phyloP scores from a whole-genome alignment of 2,113 vertebrate genomes.

The Trichomycterus rosablanca region DNA sequence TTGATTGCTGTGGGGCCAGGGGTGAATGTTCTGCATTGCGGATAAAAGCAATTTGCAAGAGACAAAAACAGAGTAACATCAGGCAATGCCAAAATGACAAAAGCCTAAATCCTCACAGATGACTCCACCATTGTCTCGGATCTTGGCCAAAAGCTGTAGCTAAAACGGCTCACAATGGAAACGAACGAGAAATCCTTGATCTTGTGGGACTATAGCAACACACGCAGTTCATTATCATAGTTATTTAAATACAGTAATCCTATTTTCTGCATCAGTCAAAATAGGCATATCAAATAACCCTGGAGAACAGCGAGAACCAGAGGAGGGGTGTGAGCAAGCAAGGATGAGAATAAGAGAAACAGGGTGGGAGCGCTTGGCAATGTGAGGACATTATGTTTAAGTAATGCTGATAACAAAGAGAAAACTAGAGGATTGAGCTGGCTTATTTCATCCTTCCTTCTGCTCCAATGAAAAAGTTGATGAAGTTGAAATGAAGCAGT shows the following conservation, averaged over 20 bases:
- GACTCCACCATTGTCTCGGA: conserved; percentile 44
- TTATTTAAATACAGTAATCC: conserved; percentile 95
- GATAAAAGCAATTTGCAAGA: conserved; percentile 16
- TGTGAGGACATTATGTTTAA: conserved; percentile 34
- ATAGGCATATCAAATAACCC: conserved; percentile 63
- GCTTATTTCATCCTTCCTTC: conserved; percentile 71
- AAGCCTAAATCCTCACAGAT: conserved; percentile 47
- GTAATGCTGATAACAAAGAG: conserved; percentile 38
- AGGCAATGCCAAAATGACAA: conserved; percentile 46
- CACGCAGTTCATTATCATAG: conserved; percentile 82
- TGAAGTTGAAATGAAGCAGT: conserved; percentile 92
- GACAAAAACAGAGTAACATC: conserved; percentile 39
- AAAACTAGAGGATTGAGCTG: conserved; percentile 41
- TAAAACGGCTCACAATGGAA: conserved; percentile 45
- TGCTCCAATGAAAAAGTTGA: conserved; percentile 88
- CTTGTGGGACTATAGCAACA: conserved; percentile 40
- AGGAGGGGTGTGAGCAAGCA: conserved; percentile 37
- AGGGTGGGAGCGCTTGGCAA: conserved; percentile 44
- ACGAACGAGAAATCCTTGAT: conserved; percentile 46
- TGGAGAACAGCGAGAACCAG: conserved; percentile 38
- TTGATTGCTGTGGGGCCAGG: conserved; percentile 12
- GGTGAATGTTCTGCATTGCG: conserved; percentile 15
- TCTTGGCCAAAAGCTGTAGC: conserved; percentile 45
- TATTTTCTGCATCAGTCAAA: conserved; percentile 81
- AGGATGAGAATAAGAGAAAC: conserved; percentile 38